phyloP scores from a whole-genome alignment of 2,797 vertebrate species.

The Geotria australis region DNA sequence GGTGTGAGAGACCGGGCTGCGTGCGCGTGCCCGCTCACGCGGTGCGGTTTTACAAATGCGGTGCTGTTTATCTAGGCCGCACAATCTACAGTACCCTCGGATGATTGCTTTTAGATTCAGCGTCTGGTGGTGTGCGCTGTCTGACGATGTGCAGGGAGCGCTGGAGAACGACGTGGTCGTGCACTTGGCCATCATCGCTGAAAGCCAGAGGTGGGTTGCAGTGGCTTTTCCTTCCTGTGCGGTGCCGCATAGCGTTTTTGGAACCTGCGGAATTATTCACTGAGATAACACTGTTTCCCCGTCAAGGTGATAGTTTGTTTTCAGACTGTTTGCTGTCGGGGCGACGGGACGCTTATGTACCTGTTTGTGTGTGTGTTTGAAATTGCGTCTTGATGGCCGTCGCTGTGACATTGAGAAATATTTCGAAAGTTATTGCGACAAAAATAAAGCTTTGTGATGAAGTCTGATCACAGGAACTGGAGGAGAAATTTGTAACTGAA shows the following conservation, averaged over 20 bases:
- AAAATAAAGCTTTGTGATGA: too few species aligned
- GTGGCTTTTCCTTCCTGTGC: background rate
- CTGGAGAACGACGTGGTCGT: conserved; percentile 74
- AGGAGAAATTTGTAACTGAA: too few species aligned
- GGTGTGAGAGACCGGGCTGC: too few species aligned
- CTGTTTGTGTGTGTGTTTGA: too few species aligned
- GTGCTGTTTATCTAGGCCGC: too few species aligned
- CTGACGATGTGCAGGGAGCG: conserved; percentile 32
- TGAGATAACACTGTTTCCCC: background rate
- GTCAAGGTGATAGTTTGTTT: background rate
- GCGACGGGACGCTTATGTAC: background rate
- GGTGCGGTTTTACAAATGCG: too few species aligned
- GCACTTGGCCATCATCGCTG: conserved; percentile 61
- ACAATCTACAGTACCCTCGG: background rate
- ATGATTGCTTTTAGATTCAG: background rate
- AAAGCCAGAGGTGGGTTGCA: conserved; percentile 59
- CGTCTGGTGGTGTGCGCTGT: background rate
- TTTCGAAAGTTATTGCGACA: too few species aligned
- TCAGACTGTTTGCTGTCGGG: background rate
- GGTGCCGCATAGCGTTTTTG: background rate
- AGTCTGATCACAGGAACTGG: too few species aligned
- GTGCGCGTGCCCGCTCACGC: too few species aligned
- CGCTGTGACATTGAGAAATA: too few species aligned
- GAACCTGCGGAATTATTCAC: background rate
- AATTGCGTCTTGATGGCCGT: too few species aligned